A percentile compares a stretch with the other conserved stretches of the same genome.
These are phyloP conservation scores for Melikaiella ostensackeni DNA, from an alignment of 2,888 invertebrate species.

Conservation along the genomic window DNA sequence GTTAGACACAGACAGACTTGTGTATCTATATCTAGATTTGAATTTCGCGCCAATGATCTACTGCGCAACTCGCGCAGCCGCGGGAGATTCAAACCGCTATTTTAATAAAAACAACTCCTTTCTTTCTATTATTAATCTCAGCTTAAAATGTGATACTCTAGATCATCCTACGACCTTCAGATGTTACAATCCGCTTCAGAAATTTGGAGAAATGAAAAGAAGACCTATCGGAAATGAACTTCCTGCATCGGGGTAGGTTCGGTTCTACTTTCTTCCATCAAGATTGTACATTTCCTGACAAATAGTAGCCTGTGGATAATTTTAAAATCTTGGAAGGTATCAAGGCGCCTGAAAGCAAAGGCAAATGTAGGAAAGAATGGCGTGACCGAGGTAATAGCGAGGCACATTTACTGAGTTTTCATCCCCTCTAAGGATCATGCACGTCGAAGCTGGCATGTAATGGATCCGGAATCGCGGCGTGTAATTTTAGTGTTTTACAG, in stretches of 20 bases:
- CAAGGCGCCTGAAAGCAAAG: conserved; percentile 6
- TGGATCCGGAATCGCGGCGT: conserved; percentile 32
- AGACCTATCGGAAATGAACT: not conserved
- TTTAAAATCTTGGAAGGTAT: conserved; percentile 11
- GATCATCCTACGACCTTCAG: too few relatives aligned
- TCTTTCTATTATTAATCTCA: too few relatives aligned
- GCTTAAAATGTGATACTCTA: too few relatives aligned
- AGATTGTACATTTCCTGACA: conserved; percentile 1
- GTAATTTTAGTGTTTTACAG: conserved; percentile 34
- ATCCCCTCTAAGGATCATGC: conserved; percentile 34
- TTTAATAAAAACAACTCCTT: not conserved
- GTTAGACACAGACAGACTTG: too few relatives aligned
- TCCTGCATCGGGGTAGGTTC: not conserved
- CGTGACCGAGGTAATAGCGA: conserved; percentile 33
- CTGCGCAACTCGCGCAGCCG: not conserved
- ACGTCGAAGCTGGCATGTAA: conserved; percentile 28
- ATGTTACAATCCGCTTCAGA: too few relatives aligned
- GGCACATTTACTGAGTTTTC: conserved; percentile 36
- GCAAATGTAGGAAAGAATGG: conserved; percentile 24
- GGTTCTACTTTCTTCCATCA: not conserved
- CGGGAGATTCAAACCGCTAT: not conserved
- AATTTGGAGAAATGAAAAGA: not conserved
- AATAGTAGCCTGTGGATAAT: conserved; percentile 23
- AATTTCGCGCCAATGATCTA: conserved; percentile 10
- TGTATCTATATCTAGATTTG: not conserved